phyloP scores from a whole-genome alignment of 1,140 invertebrate species.

The Achatina immaculata region DNA sequence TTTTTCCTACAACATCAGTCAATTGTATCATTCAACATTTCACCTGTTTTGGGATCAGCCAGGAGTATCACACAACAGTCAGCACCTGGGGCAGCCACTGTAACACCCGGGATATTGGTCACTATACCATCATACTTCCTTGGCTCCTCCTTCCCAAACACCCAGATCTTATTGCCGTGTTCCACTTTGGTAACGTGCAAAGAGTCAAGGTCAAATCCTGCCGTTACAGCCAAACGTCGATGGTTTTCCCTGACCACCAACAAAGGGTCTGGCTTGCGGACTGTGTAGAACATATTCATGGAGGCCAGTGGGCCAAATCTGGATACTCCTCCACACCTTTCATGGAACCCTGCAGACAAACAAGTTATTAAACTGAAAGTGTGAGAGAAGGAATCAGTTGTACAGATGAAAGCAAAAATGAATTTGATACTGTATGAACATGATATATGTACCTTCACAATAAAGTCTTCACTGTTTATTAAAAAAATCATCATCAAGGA shows the following conservation, averaged over 20 bases:
- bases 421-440: not conserved
- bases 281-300: slow-evolving; percentile 46
- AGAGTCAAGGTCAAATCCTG: slow-evolving; percentile 41
- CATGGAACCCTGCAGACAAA: slow-evolving; percentile 44
- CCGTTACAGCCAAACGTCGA: slow-evolving; percentile 41
- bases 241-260: slow-evolving; percentile 51
- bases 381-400: not conserved
- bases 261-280: slow-evolving; percentile 45
- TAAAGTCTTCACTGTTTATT: too few relatives aligned
- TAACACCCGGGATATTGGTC: slow-evolving; percentile 38
- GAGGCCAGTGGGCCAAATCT: slow-evolving; percentile 44
- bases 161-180: slow-evolving; percentile 48
- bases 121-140: slow-evolving; percentile 47
- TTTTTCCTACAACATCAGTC: too few relatives aligned
- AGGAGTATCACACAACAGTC: slow-evolving; percentile 53
- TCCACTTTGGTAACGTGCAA: slow-evolving; percentile 44
- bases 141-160: slow-evolving; percentile 37
- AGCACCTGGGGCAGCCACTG: slow-evolving; percentile 51
- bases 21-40: too few relatives aligned
- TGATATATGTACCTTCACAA: too few relatives aligned
- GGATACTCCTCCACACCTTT: slow-evolving; percentile 51
- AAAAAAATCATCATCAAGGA: too few relatives aligned
- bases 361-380: too few relatives aligned
- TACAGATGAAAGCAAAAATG: not conserved
- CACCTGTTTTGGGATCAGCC: slow-evolving; percentile 48